These are phyloP conservation scores for Dasyprocta punctata DNA, from an alignment of 2,113 vertebrate species.

Conservation along the genomic window DNA sequence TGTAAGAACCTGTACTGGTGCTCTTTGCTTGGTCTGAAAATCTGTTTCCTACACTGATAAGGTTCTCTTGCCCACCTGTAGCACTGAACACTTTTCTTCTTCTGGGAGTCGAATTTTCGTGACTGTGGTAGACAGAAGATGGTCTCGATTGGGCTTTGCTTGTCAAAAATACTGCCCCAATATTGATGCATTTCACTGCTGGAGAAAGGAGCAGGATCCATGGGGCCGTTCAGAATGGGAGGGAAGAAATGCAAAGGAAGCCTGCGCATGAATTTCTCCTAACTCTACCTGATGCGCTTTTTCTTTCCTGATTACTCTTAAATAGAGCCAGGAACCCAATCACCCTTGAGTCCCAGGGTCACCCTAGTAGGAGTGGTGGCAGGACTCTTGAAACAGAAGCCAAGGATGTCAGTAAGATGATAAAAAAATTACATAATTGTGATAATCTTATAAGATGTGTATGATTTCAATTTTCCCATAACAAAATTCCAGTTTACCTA, in stretches of 20 bases:
- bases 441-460: not conserved
- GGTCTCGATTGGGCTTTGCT: no score
- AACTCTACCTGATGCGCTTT: rapidly evolving
- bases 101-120: not conserved
- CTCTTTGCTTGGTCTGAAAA: not conserved
- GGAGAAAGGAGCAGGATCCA: not conserved
- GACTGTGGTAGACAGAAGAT: not conserved
- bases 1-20: not conserved
- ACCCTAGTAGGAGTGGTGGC: rapidly evolving
- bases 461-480: not conserved
- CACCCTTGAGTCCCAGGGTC: not conserved
- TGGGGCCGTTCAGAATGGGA: not conserved
- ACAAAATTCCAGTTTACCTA: not conserved
- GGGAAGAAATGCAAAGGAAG: not conserved
- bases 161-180: not conserved
- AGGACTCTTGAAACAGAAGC: not conserved
- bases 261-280: not conserved
- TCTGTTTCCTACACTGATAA: not conserved
- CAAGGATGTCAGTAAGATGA: not conserved
- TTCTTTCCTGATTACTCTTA: not conserved
- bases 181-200: not conserved
- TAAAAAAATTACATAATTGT: not conserved
- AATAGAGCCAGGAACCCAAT: rapidly evolving
- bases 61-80: not conserved
- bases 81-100: not conserved